These are phyloP conservation scores for Disparrhopalites patrizii DNA, from an alignment of 2,888 invertebrate genomes.

Conservation along the genomic window DNA sequence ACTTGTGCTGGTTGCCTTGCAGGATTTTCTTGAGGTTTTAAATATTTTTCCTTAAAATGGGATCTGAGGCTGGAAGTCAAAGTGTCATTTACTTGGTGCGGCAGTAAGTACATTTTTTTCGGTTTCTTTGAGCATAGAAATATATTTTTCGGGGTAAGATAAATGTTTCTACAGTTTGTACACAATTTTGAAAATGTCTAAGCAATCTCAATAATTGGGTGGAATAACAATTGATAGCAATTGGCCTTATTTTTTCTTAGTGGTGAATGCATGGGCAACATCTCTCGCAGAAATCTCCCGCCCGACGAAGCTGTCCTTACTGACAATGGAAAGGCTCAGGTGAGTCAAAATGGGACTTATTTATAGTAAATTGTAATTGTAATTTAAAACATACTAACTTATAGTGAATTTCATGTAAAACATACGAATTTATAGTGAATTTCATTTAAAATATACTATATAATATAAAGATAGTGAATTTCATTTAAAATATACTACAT, in stretches of 20 bases:
- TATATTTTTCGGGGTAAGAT: too few species aligned
- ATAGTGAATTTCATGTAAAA: too few species aligned
- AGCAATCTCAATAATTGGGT: background rate
- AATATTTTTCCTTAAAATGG: background rate
- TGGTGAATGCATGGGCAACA: conserved; percentile 21
- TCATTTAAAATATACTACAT: too few species aligned
- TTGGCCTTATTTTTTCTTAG: conserved; percentile 1
- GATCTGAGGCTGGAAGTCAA: background rate
- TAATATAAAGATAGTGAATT: too few species aligned
- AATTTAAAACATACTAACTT: too few species aligned
- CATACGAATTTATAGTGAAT: too few species aligned
- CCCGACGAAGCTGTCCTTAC: conserved; percentile 21
- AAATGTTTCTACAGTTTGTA: too few species aligned
- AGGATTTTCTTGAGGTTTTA: background rate
- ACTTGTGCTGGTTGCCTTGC: too few species aligned
- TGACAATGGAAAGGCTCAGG: conserved; percentile 13
- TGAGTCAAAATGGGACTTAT: too few species aligned
- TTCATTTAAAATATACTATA: too few species aligned
- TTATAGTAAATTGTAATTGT: too few species aligned
- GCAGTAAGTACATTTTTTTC: background rate
- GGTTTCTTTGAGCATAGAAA: background rate
- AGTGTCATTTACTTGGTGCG: background rate
- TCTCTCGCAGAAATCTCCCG: background rate
- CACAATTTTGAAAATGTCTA: too few species aligned
- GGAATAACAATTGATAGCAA: background rate